Percentiles rank a stretch among this genome's conserved stretches.
Evolutionary conservation across 64 coral and sea anemone species (phyloP).

Genomic region (Porites australiensis): DNA sequence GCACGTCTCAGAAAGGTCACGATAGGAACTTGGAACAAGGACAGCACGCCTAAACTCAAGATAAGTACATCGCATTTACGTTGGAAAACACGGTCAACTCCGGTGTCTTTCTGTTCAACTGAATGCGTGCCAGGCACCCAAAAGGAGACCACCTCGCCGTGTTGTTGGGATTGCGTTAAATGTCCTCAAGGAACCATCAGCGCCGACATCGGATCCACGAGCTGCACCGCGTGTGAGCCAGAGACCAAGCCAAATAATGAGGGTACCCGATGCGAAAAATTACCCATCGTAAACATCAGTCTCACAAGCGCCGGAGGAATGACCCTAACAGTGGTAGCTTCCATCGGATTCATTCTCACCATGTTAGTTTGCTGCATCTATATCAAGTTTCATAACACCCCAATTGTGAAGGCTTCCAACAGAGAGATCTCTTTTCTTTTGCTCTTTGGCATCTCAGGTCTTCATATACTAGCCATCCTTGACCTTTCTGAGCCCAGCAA

Average conservation of each 20-base stretch:
- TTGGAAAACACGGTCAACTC: constrained; percentile 40
- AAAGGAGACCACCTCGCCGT: constrained; percentile 36
- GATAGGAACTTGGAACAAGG: background rate
- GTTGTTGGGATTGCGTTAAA: constrained; percentile 73
- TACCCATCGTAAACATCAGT: constrained; percentile 43
- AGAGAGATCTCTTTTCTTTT: too few species aligned
- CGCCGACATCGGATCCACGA: background rate
- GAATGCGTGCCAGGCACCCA: constrained; percentile 54
- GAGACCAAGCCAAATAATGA: constrained; percentile 44
- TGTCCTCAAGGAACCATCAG: constrained; percentile 63
- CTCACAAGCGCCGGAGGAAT: constrained; percentile 45
- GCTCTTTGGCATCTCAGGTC: too few species aligned
- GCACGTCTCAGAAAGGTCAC: background rate
- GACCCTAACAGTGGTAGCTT: too few species aligned
- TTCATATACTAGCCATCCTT: too few species aligned
- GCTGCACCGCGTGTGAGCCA: background rate
- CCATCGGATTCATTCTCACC: background rate
- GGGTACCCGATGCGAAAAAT: constrained; percentile 47
- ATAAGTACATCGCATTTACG: constrained; percentile 10
- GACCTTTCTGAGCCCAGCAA: constrained; percentile 9
- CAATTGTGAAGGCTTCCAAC: too few species aligned
- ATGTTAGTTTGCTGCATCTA: background rate
- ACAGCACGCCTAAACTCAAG: constrained; percentile 15
- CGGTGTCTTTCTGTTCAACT: constrained; percentile 56
- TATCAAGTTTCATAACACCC: too few species aligned